Evolutionary conservation across 2,888 invertebrate genomes (phyloP), one percentile per base, ranked within the genome.

Genomic region (Rhimphoctona megacephalus): DNA sequence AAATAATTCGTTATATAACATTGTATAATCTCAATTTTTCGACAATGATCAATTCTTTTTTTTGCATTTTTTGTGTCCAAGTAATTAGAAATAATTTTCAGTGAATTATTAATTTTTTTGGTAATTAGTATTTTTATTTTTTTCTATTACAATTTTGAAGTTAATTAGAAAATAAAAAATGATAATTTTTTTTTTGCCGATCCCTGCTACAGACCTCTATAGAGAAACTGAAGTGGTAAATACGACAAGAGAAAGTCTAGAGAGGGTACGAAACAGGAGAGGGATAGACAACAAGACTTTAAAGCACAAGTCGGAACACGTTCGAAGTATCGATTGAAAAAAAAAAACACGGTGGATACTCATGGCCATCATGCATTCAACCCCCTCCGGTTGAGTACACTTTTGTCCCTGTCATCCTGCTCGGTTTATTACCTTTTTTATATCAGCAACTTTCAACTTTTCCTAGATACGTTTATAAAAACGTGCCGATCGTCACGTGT

Each of bases 311-410:
- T 25, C 39, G 52, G 25, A 74, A 39, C 67, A 39, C 39, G 30
- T 67, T 74, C 57, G 36, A 39, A 49, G 73, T 84, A 80, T 84
- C 83, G 78, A 83, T 83, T 78, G 64, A 78, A 54, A 66, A 78
- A 66, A 66, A 83, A 83, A 70, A 54, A 36, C 46, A n/a, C 43
- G 6, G 25, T 25, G 73, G 36, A 54, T 43, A 11, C 57, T 57
- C 33, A 52, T 57, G 19, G 19, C 57, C 39, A 30, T 9, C 36
- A 33, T 49, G n/a, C 8, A 33, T n/a, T 25, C 43, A n/a, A 39
- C 22, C 11, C 39, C 36, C 52, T 33, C 43, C 19, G 33, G 17
- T 39, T 19, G 39, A 67, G 74, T 52, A 80, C 49, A 49, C 67
- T 52, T 66, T 66, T n/a, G 19, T 39, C 17, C 7, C n/a, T 39